phyloP scores from a whole-genome alignment of 2,888 invertebrate genomes.

The Caenorhabditis uteleia region DNA sequence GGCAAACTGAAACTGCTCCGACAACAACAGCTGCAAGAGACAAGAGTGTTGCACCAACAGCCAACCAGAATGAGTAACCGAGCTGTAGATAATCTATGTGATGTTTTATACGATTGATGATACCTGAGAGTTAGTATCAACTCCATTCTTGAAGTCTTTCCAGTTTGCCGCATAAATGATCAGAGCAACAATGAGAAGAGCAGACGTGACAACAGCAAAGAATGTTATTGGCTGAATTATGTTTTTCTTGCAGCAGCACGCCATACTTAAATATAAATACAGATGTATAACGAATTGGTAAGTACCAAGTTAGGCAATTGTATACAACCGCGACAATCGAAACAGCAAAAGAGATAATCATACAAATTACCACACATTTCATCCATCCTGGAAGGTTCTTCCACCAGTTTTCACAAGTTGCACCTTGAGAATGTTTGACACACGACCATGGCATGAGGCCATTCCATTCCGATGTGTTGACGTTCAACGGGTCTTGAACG shows the following conservation, averaged over 20 bases:
- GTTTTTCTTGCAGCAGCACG: too few species aligned
- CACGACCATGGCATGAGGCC: conserved; percentile 44
- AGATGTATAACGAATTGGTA: too few species aligned
- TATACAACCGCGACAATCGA: too few species aligned
- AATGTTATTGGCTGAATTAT: too few species aligned
- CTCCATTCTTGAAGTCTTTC: not conserved
- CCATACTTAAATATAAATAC: too few species aligned
- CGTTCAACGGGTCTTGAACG: not conserved
- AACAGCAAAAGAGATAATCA: too few species aligned
- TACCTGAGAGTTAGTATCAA: conserved; percentile 13
- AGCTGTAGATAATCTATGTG: conserved; percentile 22
- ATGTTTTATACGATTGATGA: not conserved
- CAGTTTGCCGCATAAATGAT: not conserved
- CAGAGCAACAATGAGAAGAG: not conserved
- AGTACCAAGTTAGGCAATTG: too few species aligned
- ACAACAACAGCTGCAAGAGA: conserved; percentile 43
- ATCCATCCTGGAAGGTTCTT: too few species aligned
- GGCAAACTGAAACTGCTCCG: conserved; percentile 41
- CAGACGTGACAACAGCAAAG: too few species aligned
- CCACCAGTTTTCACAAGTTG: conserved; percentile 34
- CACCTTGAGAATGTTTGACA: conserved; percentile 12
- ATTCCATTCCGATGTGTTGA: too few species aligned
- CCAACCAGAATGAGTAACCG: conserved; percentile 52
- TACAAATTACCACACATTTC: too few species aligned
- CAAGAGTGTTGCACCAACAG: conserved; percentile 44